phyloP scores from a whole-genome alignment of 2,113 vertebrate species.

The Aptenodytes forsteri region DNA sequence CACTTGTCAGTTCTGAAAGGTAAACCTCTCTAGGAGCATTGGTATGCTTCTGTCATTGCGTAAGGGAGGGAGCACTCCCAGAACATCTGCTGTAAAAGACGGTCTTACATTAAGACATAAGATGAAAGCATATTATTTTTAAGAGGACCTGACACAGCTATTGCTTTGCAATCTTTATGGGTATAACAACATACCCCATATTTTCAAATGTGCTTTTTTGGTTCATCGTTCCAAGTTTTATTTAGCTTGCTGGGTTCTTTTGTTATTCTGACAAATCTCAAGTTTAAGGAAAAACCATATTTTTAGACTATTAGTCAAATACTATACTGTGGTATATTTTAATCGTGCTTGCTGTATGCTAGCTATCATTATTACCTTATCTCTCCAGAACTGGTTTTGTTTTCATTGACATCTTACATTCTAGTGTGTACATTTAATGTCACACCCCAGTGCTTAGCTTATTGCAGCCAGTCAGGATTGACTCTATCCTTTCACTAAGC shows the following conservation, averaged over 20 bases:
- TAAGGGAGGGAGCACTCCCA: slow-evolving; percentile 29
- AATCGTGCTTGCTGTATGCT: not conserved
- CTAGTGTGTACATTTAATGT: slow-evolving; percentile 52
- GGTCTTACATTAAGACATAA: slow-evolving; percentile 39
- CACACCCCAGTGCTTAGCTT: slow-evolving; percentile 34
- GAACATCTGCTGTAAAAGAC: slow-evolving; percentile 53
- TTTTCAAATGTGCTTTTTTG: not conserved
- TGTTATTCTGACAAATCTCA: not conserved
- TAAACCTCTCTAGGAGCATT: slow-evolving; percentile 56
- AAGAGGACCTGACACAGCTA: slow-evolving; percentile 58
- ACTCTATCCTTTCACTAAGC: slow-evolving; percentile 1
- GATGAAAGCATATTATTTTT: slow-evolving; percentile 58
- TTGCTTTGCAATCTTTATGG: slow-evolving; percentile 29
- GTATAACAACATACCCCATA: not conserved
- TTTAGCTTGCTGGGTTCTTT: not conserved
- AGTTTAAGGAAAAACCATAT: not conserved
- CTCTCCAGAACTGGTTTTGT: slow-evolving; percentile 23
- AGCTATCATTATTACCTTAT: not conserved
- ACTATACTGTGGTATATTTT: not conserved
- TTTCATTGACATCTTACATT: slow-evolving; percentile 41
- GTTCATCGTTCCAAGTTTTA: not conserved
- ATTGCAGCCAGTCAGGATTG: slow-evolving; percentile 15
- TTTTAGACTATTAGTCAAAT: not conserved
- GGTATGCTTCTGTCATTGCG: slow-evolving; percentile 54
- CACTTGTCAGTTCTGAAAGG: slow-evolving; percentile 67